Conservation (phyloP, 2,888 invertebrate genomes). For the Drosophila robusta region DNA sequence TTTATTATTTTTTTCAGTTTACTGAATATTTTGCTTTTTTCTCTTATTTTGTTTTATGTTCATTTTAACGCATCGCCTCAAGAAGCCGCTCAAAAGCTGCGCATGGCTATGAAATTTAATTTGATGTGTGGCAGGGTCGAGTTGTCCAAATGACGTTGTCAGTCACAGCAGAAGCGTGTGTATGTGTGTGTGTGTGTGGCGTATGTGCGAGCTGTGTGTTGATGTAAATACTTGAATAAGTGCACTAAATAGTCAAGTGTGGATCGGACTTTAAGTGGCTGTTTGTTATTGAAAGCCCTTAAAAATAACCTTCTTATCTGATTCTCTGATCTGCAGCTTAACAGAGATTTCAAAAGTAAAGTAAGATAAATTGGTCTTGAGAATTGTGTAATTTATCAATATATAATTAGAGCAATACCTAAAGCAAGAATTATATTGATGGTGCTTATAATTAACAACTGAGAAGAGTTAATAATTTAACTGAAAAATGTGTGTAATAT, state of each 20-base stretch:
- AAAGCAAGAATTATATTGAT: neutral
- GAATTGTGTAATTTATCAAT: neutral
- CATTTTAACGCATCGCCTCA: constrained; percentile 37
- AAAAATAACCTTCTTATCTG: constrained; percentile 46
- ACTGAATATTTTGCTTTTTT: constrained; percentile 17
- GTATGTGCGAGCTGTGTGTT: constrained; percentile 24
- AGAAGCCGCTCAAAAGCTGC: constrained; percentile 36
- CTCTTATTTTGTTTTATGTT: constrained; percentile 35
- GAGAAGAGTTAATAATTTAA: too few species aligned
- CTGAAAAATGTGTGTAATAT: too few species aligned
- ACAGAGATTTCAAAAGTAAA: constrained; percentile 2
- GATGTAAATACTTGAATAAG: constrained; percentile 45
- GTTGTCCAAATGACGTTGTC: constrained; percentile 50
- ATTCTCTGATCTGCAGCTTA: constrained; percentile 10
- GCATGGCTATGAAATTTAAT: constrained; percentile 59
- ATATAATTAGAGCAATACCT: neutral
- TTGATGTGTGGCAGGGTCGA: constrained; percentile 51
- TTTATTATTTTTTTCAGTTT: constrained; percentile 20
- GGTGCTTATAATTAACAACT: too few species aligned
- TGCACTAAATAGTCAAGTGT: constrained; percentile 45
- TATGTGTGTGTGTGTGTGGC: constrained; percentile 7
- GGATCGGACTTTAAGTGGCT: constrained; percentile 51
- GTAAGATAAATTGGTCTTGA: neutral
- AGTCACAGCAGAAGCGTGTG: constrained; percentile 15
- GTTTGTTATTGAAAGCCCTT: constrained; percentile 33